Evolutionary conservation across 2,888 invertebrate species (phyloP).

Genomic region (Subacronicta megacephala): DNA sequence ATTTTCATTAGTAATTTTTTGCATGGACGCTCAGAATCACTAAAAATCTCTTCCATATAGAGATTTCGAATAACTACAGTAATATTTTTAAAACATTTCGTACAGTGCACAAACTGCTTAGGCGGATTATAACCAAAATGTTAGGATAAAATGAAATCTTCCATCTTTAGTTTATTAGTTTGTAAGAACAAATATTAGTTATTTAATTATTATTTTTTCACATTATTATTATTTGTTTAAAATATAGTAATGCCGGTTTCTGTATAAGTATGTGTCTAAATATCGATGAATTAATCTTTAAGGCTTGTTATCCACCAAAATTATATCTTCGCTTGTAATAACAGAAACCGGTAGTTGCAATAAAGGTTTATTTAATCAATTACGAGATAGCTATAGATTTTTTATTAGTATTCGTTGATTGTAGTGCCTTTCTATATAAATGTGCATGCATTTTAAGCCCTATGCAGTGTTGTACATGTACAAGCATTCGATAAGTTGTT

Average conservation of each 20-base stretch:
- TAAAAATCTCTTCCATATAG: conserved; percentile 14
- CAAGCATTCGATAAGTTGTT: conserved; percentile 59
- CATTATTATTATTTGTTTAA: conserved; percentile 56
- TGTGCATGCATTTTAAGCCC: conserved; percentile 72
- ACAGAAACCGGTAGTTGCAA: conserved; percentile 50
- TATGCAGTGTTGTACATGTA: conserved; percentile 67
- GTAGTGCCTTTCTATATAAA: conserved; percentile 75
- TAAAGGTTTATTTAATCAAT: conserved; percentile 55
- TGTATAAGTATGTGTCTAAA: conserved; percentile 11
- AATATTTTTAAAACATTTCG: too few relatives aligned
- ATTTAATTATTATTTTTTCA: conserved; percentile 61
- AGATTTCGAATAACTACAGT: conserved; percentile 16
- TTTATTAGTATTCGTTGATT: conserved; percentile 58
- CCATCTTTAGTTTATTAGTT: conserved; percentile 77
- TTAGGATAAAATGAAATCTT: conserved; percentile 72
- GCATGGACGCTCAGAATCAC: conserved; percentile 46
- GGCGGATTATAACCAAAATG: conserved; percentile 73
- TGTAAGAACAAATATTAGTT: conserved; percentile 70
- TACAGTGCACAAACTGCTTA: conserved; percentile 75
- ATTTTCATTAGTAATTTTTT: conserved; percentile 51
- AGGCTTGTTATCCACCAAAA: conserved; percentile 35
- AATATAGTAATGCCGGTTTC: conserved; percentile 50
- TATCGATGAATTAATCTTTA: conserved; percentile 23
- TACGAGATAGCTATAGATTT: conserved; percentile 55
- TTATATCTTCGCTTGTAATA: conserved; percentile 37